Conservation (phyloP, 2,113 vertebrate species). For the Passer domesticus region DNA sequence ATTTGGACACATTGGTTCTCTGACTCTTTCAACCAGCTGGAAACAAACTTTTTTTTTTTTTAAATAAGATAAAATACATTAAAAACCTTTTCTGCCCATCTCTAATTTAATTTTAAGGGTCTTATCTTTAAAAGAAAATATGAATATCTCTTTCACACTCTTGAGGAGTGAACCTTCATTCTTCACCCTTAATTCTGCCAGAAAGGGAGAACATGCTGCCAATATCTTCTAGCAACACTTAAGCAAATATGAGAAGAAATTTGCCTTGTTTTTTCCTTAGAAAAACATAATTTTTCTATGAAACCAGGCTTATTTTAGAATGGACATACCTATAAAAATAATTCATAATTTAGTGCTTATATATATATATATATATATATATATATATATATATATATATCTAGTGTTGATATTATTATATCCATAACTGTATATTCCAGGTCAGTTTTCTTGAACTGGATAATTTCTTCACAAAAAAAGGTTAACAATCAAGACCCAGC, state of each 20-base stretch:
- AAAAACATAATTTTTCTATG: constrained; percentile 9
- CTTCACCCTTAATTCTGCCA: constrained; percentile 54
- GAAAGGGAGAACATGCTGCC: constrained; percentile 49
- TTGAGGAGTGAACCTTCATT: constrained; percentile 56
- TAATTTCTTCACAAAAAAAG: background rate
- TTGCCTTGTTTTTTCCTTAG: constrained; percentile 19
- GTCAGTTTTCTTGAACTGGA: background rate
- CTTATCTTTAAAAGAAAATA: constrained; percentile 42
- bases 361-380: too few species aligned
- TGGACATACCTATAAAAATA: background rate
- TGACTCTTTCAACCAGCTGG: background rate
- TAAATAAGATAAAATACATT: background rate
- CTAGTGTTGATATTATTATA: background rate
- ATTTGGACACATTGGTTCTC: background rate
- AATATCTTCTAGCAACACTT: constrained; percentile 55
- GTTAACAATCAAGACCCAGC: fast-evolving
- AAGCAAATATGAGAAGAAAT: constrained; percentile 47
- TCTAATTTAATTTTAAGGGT: constrained; percentile 45
- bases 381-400: background rate
- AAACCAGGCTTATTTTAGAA: background rate
- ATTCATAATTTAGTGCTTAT: background rate
- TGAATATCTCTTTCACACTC: constrained; percentile 57
- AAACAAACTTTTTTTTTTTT: background rate
- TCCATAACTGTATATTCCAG: background rate
- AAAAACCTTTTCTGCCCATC: background rate